Conservation (phyloP, 2,113 vertebrate species). For the Pristiophorus japonicus region DNA sequence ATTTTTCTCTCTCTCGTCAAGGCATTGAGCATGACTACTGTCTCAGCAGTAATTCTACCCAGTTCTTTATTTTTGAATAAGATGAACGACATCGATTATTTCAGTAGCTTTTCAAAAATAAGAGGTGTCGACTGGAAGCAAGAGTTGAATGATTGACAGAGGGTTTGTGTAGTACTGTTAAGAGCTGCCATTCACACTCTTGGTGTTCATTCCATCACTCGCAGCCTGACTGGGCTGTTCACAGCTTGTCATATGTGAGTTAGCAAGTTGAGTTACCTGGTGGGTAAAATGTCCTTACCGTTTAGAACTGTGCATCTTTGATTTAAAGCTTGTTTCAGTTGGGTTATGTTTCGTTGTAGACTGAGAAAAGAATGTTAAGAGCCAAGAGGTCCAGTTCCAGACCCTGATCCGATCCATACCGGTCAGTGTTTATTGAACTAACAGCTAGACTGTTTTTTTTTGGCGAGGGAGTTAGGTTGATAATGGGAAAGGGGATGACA, state of each 20-base stretch:
- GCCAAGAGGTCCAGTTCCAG: not conserved
- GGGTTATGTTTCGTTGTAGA: not conserved
- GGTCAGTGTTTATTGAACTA: not conserved
- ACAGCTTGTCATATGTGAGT: not conserved
- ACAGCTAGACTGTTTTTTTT: not conserved
- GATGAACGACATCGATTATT: not conserved
- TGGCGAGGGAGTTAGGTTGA: not conserved
- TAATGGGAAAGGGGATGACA: not conserved
- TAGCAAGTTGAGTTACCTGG: not conserved
- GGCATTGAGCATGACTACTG: not conserved
- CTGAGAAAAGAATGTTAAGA: too few relatives aligned
- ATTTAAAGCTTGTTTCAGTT: not conserved
- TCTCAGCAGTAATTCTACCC: not conserved
- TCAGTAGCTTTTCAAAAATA: too few relatives aligned
- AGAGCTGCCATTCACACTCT: not conserved
- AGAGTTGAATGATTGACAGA: not conserved
- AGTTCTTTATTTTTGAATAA: not conserved
- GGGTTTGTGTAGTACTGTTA: not conserved
- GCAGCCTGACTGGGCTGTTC: not conserved
- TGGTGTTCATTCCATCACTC: not conserved
- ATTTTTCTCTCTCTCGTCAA: not conserved
- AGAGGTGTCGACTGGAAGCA: too few relatives aligned
- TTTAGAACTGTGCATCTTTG: not conserved
- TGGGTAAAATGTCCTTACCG: not conserved
- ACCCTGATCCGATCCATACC: not conserved